phyloP scores from a whole-genome alignment of 2,888 invertebrate genomes.

The Penaeus monodon region DNA sequence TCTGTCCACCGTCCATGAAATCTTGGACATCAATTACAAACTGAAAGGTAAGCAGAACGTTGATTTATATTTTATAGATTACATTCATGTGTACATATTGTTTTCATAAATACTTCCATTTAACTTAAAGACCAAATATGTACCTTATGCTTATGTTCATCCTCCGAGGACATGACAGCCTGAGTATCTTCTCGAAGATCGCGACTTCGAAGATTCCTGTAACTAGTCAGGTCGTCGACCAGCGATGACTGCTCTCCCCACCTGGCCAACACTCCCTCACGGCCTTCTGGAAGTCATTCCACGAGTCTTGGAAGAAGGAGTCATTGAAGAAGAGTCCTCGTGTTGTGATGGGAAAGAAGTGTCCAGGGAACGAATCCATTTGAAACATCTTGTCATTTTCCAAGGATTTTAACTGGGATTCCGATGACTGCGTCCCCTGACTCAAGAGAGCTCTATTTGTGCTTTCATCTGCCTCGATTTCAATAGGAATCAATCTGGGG shows the following conservation, averaged over 20 bases:
- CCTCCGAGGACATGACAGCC: conserved; percentile 14
- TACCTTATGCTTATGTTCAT: conserved; percentile 50
- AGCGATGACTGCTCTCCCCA: background rate
- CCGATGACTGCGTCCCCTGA: too few species aligned
- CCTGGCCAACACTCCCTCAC: conserved; percentile 43
- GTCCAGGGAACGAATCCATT: background rate
- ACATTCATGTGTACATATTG: background rate
- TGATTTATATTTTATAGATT: background rate
- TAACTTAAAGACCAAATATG: too few species aligned
- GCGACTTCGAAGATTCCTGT: conserved; percentile 42
- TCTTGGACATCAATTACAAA: conserved; percentile 52
- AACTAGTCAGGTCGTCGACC: conserved; percentile 48
- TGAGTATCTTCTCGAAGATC: conserved; percentile 45
- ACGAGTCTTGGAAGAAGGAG: conserved; percentile 56
- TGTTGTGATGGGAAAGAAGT: conserved; percentile 23
- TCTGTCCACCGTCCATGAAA: conserved; percentile 24
- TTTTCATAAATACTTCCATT: too few species aligned
- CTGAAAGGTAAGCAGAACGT: background rate
- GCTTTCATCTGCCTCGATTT: too few species aligned
- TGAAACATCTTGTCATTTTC: background rate
- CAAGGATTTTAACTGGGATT: background rate
- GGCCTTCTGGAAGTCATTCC: conserved; percentile 49
- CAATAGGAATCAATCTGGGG: too few species aligned
- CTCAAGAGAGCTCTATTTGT: too few species aligned
- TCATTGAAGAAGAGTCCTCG: conserved; percentile 58